These are phyloP conservation scores for Machimus rusticus DNA, from an alignment of 2,888 invertebrate genomes.

Conservation along the genomic window DNA sequence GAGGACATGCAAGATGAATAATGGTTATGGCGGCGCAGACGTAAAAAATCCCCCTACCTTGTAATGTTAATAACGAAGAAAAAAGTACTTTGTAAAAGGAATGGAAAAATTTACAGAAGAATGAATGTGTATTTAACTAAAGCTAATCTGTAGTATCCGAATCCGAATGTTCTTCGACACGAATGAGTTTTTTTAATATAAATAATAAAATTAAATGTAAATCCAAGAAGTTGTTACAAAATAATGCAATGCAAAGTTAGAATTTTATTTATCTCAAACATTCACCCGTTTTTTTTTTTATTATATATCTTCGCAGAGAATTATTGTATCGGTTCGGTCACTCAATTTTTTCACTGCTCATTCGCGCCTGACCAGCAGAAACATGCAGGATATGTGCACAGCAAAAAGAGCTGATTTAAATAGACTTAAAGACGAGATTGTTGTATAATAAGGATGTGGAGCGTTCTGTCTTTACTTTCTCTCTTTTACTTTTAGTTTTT, in stretches of 20 bases:
- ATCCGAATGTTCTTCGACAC: constrained; percentile 26
- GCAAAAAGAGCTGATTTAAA: neutral
- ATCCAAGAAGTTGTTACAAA: constrained; percentile 36
- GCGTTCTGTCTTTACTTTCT: neutral
- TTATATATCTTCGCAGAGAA: neutral
- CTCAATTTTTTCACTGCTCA: neutral
- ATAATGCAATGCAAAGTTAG: constrained; percentile 36
- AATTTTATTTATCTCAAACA: constrained; percentile 32
- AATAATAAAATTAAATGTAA: constrained; percentile 30
- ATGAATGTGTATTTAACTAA: constrained; percentile 41
- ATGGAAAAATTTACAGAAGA: constrained; percentile 34
- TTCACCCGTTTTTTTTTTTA: neutral
- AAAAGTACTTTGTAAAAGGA: constrained; percentile 33
- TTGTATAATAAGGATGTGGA: neutral
- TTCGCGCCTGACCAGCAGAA: neutral
- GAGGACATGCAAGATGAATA: constrained; percentile 92
- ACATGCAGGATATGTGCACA: constrained; percentile 12
- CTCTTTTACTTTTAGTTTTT: neutral
- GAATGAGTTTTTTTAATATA: constrained; percentile 35
- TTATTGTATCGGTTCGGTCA: neutral
- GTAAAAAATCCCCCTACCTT: constrained; percentile 41
- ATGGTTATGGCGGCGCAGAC: constrained; percentile 43
- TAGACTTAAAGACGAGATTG: neutral
- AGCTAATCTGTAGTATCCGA: constrained; percentile 33
- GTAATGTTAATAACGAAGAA: constrained; percentile 41